Base-by-base conservation (phyloP, 2,888 invertebrate species). In the Isoperla grammatica region DNA sequence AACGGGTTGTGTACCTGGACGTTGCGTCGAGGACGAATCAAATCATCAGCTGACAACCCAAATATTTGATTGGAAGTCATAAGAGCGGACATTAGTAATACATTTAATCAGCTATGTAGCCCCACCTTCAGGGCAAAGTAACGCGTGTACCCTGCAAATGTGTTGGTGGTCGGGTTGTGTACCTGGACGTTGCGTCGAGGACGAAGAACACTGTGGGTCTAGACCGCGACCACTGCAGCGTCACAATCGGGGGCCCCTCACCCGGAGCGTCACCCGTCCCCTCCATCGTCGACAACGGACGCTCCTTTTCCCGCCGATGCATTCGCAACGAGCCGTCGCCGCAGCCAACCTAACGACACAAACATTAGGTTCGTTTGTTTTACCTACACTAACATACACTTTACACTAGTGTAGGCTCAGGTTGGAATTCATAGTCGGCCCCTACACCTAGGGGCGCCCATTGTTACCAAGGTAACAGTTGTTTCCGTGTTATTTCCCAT, bases 171-270 rank as follows among this genome's bases (percentile, higher is more conserved):
- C 12, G 11, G 11, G 39, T 11, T 11, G 39, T 39, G 39, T 68
- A 76, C 76, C 72, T 70, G 15, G 74, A 74, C 54, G 69, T 63
- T 20, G 69, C 67, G 67, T 80, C 79, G 62, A 79, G 71, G 13
- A 75, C 72, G 65, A 77, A 81, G 66, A 81, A 73, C 17, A 76
- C 72, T 60, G 78, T 77, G 0, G 81, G 79, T 67, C 75, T 77
- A 12, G 76, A 75, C 55, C 71, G 73, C 0, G 80, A 81, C 81
- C 81, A 81, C 66, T 78, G 77, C 6, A 82, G 67, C 2, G 70
- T 67, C 64, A 73, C 74, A 35, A 81, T 71, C 11, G 64, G 55
- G 6, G 65, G 64, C 6, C 63, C 63, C 35, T 64, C 59, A 1
- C 63, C 55, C 37, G 60, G 35, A 12, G 55, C 62, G 40, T 60